Evolutionary conservation across 92 coral and sea anemone species (phyloP), one percentile per base, ranked within the genome.

Genomic region (Hydrozoanthus gracilis): DNA sequence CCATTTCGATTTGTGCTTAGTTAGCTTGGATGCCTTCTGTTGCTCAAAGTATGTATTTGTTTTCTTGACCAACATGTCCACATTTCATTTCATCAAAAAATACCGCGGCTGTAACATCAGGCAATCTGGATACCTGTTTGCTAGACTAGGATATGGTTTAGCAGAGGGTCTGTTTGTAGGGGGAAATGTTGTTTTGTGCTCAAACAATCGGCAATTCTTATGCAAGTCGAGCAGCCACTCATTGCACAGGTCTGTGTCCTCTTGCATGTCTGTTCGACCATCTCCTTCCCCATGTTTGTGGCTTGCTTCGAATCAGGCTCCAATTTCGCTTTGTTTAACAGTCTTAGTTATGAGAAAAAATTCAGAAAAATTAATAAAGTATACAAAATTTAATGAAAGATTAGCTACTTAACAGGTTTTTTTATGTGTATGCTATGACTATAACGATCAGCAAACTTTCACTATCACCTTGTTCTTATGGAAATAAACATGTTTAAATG

Each of bases 1-100:
- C 89, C 91, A 91, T n/a, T 46, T 17, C 11, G 82, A 13, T 51
- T 82, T 87, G 65, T 91, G 93, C 44, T 91, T 91, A 60, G 65
- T 82, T 7, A 91, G 88, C 20, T 91, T 85, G 51, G 88, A 60
- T 76, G 83, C 83, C 64, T n/a, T 82, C 67, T 58, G 27, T 70
- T 61, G 69, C 89, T 35, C 17, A 8, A 3, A 71, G 48, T 66
- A 66, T 7, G 35, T 66, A 8, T 71, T 71, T 12, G 76, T 45
- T 15, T 8, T 11, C n/a, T 14, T 12, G 0, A 46, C 55, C 48
- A 71, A 8, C 4, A 46, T 11, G n/a, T 71, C 47, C 76, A 71
- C 27, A 71, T 8, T 12, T 71, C 52, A 71, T 0, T 15, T 35
- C 14, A 9, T 45, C 54, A 71, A 71, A 71, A 20, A 66, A 66